Conservation (phyloP, 2,797 vertebrate genomes). For the Diglossa cyanea region DNA sequence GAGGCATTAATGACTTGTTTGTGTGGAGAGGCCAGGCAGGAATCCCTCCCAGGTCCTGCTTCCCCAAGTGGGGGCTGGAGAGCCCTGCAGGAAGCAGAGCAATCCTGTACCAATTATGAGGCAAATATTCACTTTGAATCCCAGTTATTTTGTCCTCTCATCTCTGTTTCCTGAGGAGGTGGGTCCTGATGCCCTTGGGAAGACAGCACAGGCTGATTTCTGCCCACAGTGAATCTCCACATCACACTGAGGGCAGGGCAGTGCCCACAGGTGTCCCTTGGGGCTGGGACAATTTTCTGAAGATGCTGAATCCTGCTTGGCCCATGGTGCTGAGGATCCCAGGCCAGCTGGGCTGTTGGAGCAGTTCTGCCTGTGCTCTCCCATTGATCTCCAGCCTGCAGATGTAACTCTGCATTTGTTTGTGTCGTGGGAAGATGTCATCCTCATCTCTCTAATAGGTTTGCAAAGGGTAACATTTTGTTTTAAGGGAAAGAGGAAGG, state of each 20-base stretch:
- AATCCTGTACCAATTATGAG: neutral
- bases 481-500: neutral
- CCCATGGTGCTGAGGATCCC: neutral
- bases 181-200: neutral
- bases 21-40: neutral
- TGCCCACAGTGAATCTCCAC: neutral
- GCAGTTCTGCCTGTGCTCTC: neutral
- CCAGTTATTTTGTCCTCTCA: neutral
- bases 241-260: neutral
- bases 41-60: neutral
- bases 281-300: neutral
- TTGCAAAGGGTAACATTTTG: constrained; percentile 33
- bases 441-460: constrained; percentile 3
- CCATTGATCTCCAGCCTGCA: neutral
- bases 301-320: neutral
- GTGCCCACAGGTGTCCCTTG: neutral
- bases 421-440: neutral
- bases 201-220: neutral
- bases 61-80: neutral
- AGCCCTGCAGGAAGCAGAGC: neutral
- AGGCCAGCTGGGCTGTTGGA: neutral
- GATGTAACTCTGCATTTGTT: neutral
- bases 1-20: neutral
- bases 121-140: neutral
- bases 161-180: neutral